Percentiles rank a stretch among this genome's conserved stretches.
Conservation (phyloP, 2,888 invertebrate species). For the Schizaphis graminum region DNA sequence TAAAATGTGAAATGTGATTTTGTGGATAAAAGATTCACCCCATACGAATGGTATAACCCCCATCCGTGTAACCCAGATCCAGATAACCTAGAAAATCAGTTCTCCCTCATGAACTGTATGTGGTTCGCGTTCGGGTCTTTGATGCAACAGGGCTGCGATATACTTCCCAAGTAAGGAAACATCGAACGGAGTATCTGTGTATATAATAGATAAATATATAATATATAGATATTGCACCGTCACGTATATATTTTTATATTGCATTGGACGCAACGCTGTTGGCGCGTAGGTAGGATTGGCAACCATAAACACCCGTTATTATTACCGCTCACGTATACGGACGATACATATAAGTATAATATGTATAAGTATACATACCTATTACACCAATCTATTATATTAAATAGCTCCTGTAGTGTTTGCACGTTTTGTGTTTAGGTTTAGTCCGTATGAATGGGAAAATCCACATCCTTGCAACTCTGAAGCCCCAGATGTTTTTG, state of each 20-base stretch:
- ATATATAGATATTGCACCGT: not conserved
- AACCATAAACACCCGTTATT: not conserved
- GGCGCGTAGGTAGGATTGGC: not conserved
- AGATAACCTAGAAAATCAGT: constrained; percentile 89
- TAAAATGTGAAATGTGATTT: constrained; percentile 23
- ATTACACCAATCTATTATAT: not conserved
- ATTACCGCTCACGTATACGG: not conserved
- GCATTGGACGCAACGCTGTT: constrained; percentile 11
- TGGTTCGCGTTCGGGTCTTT: constrained; percentile 95
- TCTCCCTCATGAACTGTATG: constrained; percentile 91
- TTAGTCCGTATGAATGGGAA: constrained; percentile 95
- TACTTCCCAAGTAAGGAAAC: constrained; percentile 87
- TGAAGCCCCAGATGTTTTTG: constrained; percentile 83
- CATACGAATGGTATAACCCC: constrained; percentile 94
- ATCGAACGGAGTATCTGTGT: not conserved
- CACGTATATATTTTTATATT: not conserved
- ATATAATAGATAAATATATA: not conserved
- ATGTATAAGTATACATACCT: not conserved
- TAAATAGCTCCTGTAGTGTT: constrained; percentile 42
- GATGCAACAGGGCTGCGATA: constrained; percentile 94
- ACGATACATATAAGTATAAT: not conserved
- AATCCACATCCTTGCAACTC: constrained; percentile 88
- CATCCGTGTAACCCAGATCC: constrained; percentile 87
- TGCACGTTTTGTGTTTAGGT: constrained; percentile 73
- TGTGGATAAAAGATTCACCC: constrained; percentile 80